Base-by-base conservation (phyloP, 2,888 invertebrate species). In the Lottia gigantea region DNA sequence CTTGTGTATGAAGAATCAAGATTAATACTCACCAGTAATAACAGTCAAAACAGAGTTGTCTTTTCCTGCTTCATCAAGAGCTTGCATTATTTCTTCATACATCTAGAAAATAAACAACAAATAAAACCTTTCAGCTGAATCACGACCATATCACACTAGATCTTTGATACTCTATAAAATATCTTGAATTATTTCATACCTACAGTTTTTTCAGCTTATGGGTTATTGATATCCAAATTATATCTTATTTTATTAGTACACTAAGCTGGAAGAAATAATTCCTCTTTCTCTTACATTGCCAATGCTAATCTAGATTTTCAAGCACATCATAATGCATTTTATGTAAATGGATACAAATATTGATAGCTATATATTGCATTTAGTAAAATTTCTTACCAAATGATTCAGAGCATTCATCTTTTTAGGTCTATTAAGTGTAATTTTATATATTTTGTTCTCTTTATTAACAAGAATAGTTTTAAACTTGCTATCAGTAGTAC, bases 391-490 rank as follows among this genome's bases (percentile, higher is more conserved):
- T 11, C 40, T 77, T 81, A 90, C 90, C 80, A 89, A 80, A 6
- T 74, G 66, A 66, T 91, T 92, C 0, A 96, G 88, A 0, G 96
- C 95, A 91, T 97, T 97, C 85, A 93, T 94, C 88, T 92, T 95
- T 3, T 88, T 86, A 0, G 95, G 95, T 83, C 94, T 92, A 86
- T 95, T 94, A 61, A 95, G 91, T 6, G 76, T 81, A n/a, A 88
- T 86, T 65, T 76, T 81, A 65, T 77, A 83, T 7, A 86, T 68
- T 31, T 82, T 82, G 70, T 81, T 78, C 8, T 80, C 77, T 31
- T 73, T 77, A 15, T 76, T 78, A 4, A 84, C 77, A 62, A 76
- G 72, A 19, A 87, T 61, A 7, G 81, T 82, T 55, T 80, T 74
- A 72, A 78, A 85, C 83, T 76, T 89, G 84, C 69, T 71, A 40